Evolutionary conservation across 2,113 vertebrate genomes (phyloP).

Genomic region (Erinaceus europaeus): DNA sequence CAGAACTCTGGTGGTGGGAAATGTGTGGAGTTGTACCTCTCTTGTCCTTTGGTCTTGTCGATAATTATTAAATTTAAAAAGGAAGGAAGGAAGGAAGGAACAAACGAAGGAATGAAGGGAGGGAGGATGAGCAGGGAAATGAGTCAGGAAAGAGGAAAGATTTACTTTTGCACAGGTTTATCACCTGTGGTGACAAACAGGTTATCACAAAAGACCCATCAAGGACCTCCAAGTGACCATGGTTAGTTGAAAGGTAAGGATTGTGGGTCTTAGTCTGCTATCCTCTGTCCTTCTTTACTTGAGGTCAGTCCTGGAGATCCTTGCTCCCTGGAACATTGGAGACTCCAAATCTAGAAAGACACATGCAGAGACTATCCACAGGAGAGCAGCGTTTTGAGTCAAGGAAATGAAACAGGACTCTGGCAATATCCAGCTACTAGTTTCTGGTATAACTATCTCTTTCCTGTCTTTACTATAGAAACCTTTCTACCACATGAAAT

Average conservation of each 20-base stretch:
- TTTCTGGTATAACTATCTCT: not conserved
- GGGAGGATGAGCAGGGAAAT: no score
- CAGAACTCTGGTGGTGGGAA: no score
- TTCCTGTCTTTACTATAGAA: not conserved
- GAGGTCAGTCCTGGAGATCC: not conserved
- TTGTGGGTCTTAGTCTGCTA: not conserved
- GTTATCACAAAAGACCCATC: not conserved
- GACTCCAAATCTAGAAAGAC: not conserved
- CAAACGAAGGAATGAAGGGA: no score
- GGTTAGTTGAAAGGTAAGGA: not conserved
- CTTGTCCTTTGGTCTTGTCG: no score
- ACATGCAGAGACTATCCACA: not conserved
- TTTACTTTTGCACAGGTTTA: no score
- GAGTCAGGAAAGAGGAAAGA: no score
- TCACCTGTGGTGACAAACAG: not conserved
- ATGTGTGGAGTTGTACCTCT: no score
- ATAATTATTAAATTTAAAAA: no score
- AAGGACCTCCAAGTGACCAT: not conserved
- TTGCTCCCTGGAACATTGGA: not conserved
- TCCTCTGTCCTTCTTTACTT: not conserved
- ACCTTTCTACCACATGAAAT: conserved; percentile 13
- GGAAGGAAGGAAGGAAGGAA: no score
- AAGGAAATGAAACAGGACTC: not conserved
- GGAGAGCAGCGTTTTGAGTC: not conserved
- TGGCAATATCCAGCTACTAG: not conserved